Base-by-base conservation (phyloP, 2,888 invertebrate genomes). In the Agrotis clavis region DNA sequence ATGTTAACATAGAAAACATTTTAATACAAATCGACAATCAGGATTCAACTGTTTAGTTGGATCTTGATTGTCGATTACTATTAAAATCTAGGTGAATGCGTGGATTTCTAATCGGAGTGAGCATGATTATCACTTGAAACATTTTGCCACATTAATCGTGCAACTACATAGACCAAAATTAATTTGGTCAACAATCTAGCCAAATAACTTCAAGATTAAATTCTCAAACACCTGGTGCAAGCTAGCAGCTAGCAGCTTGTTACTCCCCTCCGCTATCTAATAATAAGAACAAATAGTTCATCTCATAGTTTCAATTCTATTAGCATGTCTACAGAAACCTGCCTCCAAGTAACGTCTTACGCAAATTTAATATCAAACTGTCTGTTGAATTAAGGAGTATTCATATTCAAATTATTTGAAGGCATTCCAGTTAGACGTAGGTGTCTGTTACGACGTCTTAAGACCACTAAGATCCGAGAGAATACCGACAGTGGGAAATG, bases 331-430 rank as follows among this genome's bases (percentile, higher is more conserved):
- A 61, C 67, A 71, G 79, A 68, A 79, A 81, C 77, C 74, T 82
- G 81, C 81, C 81, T 79, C 78, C 71, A 75, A 86, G 80, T 81
- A 78, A 85, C 88, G 87, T 88, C 89, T 90, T 88, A 88, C 87
- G 85, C 85, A 89, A 92, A 92, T 91, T 92, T 92, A 92, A 92
- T 92, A 90, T 86, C 87, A 87, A 87, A 82, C 89, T 85, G 86
- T 78, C 87, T 86, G 90, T 87, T 85, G 87, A 91, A 93, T 93
- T 90, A 91, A 90, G 87, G 83, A 72, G 86, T 78, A 92, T 93
- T 93, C 93, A 92, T 89, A 93, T 93, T 92, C 90, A 93, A 91
- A 93, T 92, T 88, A 90, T 89, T 87, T 87, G 70, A 77, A 71
- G 72, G 68, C 41, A 70, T 74, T 74, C 57, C 61, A 64, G 71